Conservation (phyloP, 2,888 invertebrate genomes). For the Lumbricus terrestris region DNA sequence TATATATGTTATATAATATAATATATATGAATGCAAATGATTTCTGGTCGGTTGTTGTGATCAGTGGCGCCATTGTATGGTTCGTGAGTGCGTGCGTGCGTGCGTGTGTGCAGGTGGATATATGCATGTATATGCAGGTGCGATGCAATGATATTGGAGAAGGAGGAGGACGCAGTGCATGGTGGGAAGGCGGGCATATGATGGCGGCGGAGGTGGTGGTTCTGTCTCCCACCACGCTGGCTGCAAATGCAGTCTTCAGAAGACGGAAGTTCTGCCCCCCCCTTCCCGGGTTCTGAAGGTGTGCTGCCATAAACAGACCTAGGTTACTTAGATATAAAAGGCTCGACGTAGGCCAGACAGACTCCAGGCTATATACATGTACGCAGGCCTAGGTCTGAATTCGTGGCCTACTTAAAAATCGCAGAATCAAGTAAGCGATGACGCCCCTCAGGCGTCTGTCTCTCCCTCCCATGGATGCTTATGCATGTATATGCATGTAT, state of each 20-base stretch:
- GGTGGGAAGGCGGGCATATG: not conserved
- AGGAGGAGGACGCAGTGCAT: not conserved
- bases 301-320: not conserved
- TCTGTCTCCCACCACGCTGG: not conserved
- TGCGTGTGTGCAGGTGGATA: not conserved
- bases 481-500: too few relatives aligned
- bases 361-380: too few relatives aligned
- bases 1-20: too few relatives aligned
- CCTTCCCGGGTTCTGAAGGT: too few relatives aligned
- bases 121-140: too few relatives aligned
- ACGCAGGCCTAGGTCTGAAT: not conserved
- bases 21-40: not conserved
- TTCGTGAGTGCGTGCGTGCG: too few relatives aligned
- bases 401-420: not conserved
- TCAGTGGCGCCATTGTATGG: not conserved
- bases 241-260: not conserved
- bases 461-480: too few relatives aligned
- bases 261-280: not conserved
- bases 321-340: not conserved
- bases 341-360: too few relatives aligned
- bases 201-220: not conserved
- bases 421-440: not conserved
- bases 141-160: not conserved
- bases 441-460: not conserved
- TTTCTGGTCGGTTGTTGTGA: not conserved